phyloP scores from a whole-genome alignment of 2,888 invertebrate genomes.

The Gibbula magus region DNA sequence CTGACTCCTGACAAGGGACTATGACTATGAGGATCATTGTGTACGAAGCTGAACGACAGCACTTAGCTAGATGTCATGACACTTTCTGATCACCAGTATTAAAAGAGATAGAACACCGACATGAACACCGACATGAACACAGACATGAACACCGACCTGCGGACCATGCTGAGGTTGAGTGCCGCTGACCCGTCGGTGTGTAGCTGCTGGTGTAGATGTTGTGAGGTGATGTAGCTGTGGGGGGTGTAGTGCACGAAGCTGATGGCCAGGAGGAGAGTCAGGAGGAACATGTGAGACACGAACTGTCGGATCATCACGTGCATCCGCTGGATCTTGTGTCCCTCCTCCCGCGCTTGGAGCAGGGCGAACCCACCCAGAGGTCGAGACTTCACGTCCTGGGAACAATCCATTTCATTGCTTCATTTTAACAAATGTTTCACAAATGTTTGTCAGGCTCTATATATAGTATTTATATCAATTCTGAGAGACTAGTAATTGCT shows the following conservation, averaged over 20 bases:
- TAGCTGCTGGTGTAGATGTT: slow-evolving; percentile 46
- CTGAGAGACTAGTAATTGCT: no score
- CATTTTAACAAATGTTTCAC: no score
- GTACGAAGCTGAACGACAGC: no score
- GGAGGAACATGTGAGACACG: slow-evolving; percentile 59
- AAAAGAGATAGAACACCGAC: no score
- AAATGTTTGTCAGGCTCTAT: no score
- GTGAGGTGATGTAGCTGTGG: slow-evolving; percentile 45
- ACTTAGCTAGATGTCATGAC: no score
- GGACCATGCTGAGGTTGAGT: slow-evolving; percentile 44
- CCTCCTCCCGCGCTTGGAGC: slow-evolving; percentile 67
- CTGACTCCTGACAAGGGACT: no score
- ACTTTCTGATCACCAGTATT: no score
- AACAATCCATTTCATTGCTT: no score
- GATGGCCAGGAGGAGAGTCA: slow-evolving; percentile 61
- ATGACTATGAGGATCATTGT: no score
- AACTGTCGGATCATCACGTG: slow-evolving; percentile 62
- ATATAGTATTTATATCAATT: no score
- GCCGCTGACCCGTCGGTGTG: slow-evolving; percentile 14
- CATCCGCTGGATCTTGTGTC: slow-evolving; percentile 60
- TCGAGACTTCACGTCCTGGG: slow-evolving; percentile 64
- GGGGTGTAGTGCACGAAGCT: slow-evolving; percentile 57
- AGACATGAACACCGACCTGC: slow-evolving; percentile 36
- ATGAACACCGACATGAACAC: no score
- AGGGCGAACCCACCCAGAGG: slow-evolving; percentile 70